These are phyloP conservation scores for Macropodus opercularis DNA, from an alignment of 2,797 vertebrate genomes.

Conservation along the genomic window DNA sequence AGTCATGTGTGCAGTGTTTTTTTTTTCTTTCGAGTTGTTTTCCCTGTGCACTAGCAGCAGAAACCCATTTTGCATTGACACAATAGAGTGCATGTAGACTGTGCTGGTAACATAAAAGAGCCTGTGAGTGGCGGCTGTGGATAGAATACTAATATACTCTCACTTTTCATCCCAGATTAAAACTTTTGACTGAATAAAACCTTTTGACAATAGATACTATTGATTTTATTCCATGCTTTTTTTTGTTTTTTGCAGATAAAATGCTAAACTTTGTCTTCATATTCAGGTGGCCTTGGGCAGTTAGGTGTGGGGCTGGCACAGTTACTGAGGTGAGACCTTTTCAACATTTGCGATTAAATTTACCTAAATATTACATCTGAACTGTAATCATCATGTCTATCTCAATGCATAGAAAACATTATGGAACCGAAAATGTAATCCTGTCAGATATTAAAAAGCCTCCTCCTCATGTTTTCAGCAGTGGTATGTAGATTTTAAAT, in stretches of 20 bases:
- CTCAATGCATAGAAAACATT: constrained; percentile 72
- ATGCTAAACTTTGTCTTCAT: constrained; percentile 25
- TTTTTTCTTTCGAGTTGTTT: constrained; percentile 60
- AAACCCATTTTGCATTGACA: constrained; percentile 64
- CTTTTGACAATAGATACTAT: no score
- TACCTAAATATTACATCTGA: constrained; percentile 1
- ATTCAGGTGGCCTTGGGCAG: constrained; percentile 83
- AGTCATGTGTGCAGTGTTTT: constrained; percentile 10
- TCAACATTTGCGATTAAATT: neutral
- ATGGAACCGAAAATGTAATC: constrained; percentile 81
- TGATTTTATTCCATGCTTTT: no score
- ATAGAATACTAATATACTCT: constrained; percentile 64
- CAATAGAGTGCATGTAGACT: constrained; percentile 73
- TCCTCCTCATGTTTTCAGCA: constrained; percentile 71
- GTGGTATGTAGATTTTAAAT: constrained; percentile 65
- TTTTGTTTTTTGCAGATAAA: neutral
- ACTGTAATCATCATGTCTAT: constrained; percentile 11
- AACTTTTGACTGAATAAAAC: constrained; percentile 63
- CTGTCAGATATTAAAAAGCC: constrained; percentile 86
- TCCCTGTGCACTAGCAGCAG: constrained; percentile 42
- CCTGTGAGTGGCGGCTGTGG: constrained; percentile 29
- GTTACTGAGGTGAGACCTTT: constrained; percentile 78
- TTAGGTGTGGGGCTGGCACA: constrained; percentile 82
- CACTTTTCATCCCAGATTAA: constrained; percentile 71
- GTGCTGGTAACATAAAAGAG: constrained; percentile 63